Evolutionary conservation across 64 coral and sea anemone species (phyloP).

Genomic region (Dendronephthya gigantea): DNA sequence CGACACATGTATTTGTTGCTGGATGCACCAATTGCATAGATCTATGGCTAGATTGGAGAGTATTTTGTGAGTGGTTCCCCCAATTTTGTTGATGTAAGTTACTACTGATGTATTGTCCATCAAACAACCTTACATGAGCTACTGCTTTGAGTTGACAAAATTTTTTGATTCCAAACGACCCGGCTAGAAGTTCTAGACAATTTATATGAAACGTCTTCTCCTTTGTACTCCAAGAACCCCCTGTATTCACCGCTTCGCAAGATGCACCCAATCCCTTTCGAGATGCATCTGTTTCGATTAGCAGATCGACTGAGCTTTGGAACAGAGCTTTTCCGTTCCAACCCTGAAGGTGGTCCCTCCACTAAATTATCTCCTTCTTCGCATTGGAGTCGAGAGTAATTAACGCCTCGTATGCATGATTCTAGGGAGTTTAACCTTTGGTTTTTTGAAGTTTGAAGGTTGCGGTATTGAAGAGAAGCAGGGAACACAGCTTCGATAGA

Average conservation of each 20-base stretch:
- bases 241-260: not conserved
- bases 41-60: not conserved
- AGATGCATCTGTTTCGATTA: constrained; percentile 17
- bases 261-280: not conserved
- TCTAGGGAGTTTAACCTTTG: not conserved
- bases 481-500: not conserved
- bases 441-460: not conserved
- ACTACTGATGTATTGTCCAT: not conserved
- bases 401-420: not conserved
- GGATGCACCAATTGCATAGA: not conserved
- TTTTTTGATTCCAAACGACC: not conserved
- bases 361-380: constrained; percentile 10
- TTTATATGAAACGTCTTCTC: not conserved
- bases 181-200: not conserved
- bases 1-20: not conserved
- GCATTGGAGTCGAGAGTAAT: not conserved
- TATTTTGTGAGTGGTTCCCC: not conserved
- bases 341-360: not conserved
- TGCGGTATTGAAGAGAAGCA: not conserved
- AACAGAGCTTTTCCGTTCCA: not conserved
- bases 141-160: not conserved
- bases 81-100: constrained; percentile 8
- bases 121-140: not conserved
- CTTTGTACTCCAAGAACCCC: not conserved
- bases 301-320: not conserved